Evolutionary conservation across 2,113 vertebrate genomes (phyloP).

Genomic region (Eidolon helvum): DNA sequence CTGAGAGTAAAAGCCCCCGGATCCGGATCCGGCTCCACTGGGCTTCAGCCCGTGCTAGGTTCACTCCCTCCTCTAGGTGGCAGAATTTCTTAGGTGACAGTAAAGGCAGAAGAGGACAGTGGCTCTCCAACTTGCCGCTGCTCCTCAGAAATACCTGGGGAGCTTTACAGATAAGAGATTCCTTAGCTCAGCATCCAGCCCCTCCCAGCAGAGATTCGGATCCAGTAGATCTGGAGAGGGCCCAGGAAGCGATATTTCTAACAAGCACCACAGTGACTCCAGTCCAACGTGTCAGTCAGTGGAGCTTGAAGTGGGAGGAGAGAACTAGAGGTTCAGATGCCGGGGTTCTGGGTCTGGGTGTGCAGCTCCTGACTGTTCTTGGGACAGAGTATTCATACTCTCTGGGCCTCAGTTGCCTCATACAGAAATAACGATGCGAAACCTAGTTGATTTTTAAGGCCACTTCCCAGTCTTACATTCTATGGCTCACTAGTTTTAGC

Average conservation of each 20-base stretch:
- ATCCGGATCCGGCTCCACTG: not conserved
- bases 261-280: not conserved
- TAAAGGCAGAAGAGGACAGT: not conserved
- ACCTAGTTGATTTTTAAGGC: not conserved
- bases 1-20: accelerated
- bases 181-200: not conserved
- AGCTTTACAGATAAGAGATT: not conserved
- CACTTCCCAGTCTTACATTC: not conserved
- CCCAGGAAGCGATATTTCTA: not conserved
- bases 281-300: not conserved
- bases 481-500: not conserved
- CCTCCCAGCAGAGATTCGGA: not conserved
- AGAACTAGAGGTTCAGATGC: not conserved
- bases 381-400: not conserved
- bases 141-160: not conserved
- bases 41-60: not conserved
- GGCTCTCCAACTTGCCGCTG: no score
- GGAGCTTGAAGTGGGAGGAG: not conserved
- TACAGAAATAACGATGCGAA: not conserved
- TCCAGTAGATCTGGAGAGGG: not conserved
- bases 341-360: not conserved
- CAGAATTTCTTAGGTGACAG: not conserved
- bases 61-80: not conserved
- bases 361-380: not conserved
- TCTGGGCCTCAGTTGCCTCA: not conserved